These are phyloP conservation scores for Phalacrocorax pelagicus DNA, from an alignment of 2,113 vertebrate genomes.

Conservation along the genomic window DNA sequence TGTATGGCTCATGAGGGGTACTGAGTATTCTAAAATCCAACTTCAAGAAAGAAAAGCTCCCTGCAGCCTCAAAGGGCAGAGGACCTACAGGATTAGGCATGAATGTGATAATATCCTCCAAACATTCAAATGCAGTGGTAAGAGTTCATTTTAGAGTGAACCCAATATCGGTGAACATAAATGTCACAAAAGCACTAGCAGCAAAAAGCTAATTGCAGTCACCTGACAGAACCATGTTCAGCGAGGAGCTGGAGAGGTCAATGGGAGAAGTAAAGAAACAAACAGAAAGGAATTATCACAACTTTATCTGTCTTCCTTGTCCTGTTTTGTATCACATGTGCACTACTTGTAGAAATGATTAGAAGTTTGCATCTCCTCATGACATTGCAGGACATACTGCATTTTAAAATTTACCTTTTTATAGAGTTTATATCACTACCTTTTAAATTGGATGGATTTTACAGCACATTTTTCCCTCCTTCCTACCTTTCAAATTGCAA, in stretches of 20 bases:
- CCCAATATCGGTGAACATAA: not conserved
- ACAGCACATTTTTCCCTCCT: not conserved
- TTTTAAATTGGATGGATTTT: not conserved
- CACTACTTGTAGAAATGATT: not conserved
- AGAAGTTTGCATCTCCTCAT: not conserved
- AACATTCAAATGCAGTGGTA: not conserved
- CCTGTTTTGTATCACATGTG: not conserved
- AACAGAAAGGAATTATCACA: not conserved
- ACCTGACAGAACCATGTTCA: accelerated
- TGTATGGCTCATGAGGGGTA: not conserved
- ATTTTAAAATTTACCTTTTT: not conserved
- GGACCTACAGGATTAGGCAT: not conserved
- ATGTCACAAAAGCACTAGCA: not conserved
- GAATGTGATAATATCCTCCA: not conserved
- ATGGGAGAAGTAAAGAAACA: not conserved
- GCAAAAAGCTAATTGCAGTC: not conserved
- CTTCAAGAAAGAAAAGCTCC: not conserved
- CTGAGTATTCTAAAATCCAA: not conserved
- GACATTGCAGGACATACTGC: not conserved
- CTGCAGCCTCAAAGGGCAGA: not conserved
- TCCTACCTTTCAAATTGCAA: not conserved
- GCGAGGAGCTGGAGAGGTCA: not conserved
- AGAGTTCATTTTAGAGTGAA: not conserved
- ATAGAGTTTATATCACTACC: not conserved
- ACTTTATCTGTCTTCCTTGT: not conserved